phyloP scores from a whole-genome alignment of 2,888 invertebrate species.

The Perizoma flavofasciatum region DNA sequence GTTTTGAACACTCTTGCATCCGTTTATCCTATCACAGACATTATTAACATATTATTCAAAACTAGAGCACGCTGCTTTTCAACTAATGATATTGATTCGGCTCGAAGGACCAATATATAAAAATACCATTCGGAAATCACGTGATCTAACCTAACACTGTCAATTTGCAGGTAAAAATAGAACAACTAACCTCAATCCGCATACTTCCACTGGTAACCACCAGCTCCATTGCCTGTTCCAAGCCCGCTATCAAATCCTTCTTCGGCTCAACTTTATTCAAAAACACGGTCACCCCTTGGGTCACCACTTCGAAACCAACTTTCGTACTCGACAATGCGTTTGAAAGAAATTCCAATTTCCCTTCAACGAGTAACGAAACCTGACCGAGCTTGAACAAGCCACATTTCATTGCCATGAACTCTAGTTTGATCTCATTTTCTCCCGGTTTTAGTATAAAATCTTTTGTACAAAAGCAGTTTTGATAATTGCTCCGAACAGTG shows the following conservation, averaged over 20 bases:
- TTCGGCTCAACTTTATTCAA: slow-evolving; percentile 80
- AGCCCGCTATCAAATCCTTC: slow-evolving; percentile 91
- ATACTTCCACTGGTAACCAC: slow-evolving; percentile 91
- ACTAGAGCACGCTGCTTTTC: too few relatives aligned
- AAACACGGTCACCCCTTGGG: slow-evolving; percentile 75
- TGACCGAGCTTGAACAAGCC: slow-evolving; percentile 90
- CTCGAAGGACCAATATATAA: too few relatives aligned
- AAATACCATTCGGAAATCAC: not conserved
- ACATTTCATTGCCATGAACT: slow-evolving; percentile 84
- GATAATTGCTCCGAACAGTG: slow-evolving; percentile 86
- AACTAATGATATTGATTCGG: too few relatives aligned
- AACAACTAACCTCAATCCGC: slow-evolving; percentile 86
- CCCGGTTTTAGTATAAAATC: slow-evolving; percentile 86
- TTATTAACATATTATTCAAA: too few relatives aligned
- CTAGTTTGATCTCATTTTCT: slow-evolving; percentile 84
- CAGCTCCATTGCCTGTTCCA: slow-evolving; percentile 90
- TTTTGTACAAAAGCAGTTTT: slow-evolving; percentile 80
- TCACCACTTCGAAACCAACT: slow-evolving; percentile 83
- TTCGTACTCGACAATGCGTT: slow-evolving; percentile 81
- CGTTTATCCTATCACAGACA: too few relatives aligned
- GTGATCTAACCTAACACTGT: too few relatives aligned
- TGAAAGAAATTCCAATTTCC: slow-evolving; percentile 89
- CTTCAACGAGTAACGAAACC: slow-evolving; percentile 85
- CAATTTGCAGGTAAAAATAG: not conserved
- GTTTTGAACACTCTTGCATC: too few relatives aligned